These are phyloP conservation scores for Mus minutoides DNA, from an alignment of 2,797 vertebrate species.

Conservation along the genomic window DNA sequence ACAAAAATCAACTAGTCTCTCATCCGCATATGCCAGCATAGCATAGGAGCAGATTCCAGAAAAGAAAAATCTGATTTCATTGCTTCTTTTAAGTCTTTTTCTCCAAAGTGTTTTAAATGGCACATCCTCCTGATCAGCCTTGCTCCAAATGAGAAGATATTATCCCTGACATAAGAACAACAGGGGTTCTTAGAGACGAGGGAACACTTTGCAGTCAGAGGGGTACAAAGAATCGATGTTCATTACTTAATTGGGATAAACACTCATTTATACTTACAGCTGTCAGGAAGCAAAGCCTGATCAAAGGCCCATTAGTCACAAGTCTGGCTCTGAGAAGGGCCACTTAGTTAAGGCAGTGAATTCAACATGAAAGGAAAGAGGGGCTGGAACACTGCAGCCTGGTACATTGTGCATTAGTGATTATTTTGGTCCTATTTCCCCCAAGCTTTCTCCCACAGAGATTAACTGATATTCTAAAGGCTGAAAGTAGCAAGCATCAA, in stretches of 20 bases:
- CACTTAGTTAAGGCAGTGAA: slow-evolving; percentile 64
- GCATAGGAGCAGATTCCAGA: not conserved
- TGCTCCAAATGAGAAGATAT: slow-evolving; percentile 48
- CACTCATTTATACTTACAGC: slow-evolving; percentile 67
- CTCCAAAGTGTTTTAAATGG: not conserved
- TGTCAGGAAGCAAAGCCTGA: slow-evolving; percentile 75
- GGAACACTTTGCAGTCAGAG: slow-evolving; percentile 31
- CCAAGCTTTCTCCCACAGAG: slow-evolving; percentile 30
- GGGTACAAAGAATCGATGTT: slow-evolving; percentile 55
- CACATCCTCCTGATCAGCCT: not conserved
- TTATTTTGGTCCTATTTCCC: slow-evolving; percentile 45
- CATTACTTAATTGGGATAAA: slow-evolving; percentile 66
- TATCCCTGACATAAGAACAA: slow-evolving; percentile 50
- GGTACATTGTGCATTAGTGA: slow-evolving; percentile 56
- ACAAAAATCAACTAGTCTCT: not conserved
- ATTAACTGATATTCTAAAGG: slow-evolving; percentile 45
- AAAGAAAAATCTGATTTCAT: not conserved
- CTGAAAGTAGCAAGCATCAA: not conserved
- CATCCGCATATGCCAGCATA: not conserved
- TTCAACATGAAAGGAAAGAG: slow-evolving; percentile 71
- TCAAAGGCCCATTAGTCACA: slow-evolving; percentile 76
- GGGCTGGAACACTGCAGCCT: not conserved
- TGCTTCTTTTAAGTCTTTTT: not conserved
- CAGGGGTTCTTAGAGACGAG: not conserved
- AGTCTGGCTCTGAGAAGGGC: slow-evolving; percentile 66